phyloP scores from a whole-genome alignment of 92 coral and sea anemone genomes.

The Zoanthus sociatus region DNA sequence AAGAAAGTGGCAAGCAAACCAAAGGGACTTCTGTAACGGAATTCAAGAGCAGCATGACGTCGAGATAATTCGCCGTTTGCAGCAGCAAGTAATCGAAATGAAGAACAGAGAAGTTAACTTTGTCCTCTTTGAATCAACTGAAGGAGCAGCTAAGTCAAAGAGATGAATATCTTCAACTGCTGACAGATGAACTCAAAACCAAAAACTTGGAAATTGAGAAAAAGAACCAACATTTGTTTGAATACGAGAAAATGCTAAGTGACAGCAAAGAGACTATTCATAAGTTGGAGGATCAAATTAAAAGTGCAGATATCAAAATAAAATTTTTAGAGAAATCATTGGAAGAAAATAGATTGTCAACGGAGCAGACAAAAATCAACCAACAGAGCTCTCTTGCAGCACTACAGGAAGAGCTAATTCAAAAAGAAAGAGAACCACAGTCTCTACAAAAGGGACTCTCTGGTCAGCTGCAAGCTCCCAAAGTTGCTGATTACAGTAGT shows the following conservation, averaged over 20 bases:
- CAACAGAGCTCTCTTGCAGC: not conserved
- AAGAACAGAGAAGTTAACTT: not conserved
- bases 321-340: not conserved
- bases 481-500: not conserved
- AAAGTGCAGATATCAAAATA: not conserved
- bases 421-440: not conserved
- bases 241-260: not conserved
- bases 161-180: slow-evolving; percentile 7
- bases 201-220: not conserved
- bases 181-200: slow-evolving; percentile 4
- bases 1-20: not conserved
- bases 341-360: not conserved
- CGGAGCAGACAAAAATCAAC: not conserved
- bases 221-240: not conserved
- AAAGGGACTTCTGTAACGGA: not conserved
- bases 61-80: not conserved
- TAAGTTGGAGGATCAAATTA: not conserved
- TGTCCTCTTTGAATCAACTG: not conserved
- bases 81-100: not conserved
- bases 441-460: not conserved
- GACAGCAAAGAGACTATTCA: not conserved
- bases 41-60: not conserved
- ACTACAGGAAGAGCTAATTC: not conserved
- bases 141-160: not conserved
- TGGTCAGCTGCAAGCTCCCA: not conserved